These are phyloP conservation scores for Heliconius nattereri DNA, from an alignment of 1,140 invertebrate genomes.

Conservation along the genomic window DNA sequence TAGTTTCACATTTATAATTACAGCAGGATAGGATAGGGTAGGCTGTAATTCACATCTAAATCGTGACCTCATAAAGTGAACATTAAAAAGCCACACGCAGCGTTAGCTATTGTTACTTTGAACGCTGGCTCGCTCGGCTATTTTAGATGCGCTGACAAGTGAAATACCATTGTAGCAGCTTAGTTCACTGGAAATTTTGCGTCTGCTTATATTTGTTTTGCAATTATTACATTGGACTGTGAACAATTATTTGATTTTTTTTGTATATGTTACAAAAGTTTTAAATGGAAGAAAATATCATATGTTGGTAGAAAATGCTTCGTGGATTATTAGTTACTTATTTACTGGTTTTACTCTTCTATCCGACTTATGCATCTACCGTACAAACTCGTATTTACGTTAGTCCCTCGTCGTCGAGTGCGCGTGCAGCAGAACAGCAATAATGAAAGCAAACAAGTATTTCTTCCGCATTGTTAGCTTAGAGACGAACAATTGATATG, in stretches of 20 bases:
- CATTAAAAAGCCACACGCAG: conserved; percentile 13
- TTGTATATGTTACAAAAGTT: not conserved
- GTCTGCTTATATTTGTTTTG: not conserved
- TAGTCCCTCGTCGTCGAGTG: not conserved
- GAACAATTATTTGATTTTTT: no score
- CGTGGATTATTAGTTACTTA: not conserved
- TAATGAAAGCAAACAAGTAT: conserved; percentile 17
- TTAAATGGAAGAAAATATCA: not conserved
- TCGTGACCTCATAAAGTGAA: conserved; percentile 1
- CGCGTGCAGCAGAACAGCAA: conserved; percentile 6
- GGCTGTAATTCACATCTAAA: not conserved
- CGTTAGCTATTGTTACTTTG: not conserved
- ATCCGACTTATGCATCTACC: not conserved
- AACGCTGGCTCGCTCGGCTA: conserved; percentile 6
- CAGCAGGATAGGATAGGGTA: no score
- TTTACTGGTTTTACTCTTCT: not conserved
- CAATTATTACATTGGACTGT: not conserved
- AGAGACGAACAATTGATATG: conserved; percentile 17
- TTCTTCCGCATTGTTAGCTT: conserved; percentile 28
- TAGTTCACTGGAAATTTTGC: not conserved
- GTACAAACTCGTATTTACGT: not conserved
- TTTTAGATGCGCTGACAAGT: conserved; percentile 10
- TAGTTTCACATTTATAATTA: no score
- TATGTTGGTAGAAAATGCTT: not conserved
- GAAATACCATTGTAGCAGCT: conserved; percentile 1